Conservation (phyloP, 2,113 vertebrate species). For the Macquaria ambigua region DNA sequence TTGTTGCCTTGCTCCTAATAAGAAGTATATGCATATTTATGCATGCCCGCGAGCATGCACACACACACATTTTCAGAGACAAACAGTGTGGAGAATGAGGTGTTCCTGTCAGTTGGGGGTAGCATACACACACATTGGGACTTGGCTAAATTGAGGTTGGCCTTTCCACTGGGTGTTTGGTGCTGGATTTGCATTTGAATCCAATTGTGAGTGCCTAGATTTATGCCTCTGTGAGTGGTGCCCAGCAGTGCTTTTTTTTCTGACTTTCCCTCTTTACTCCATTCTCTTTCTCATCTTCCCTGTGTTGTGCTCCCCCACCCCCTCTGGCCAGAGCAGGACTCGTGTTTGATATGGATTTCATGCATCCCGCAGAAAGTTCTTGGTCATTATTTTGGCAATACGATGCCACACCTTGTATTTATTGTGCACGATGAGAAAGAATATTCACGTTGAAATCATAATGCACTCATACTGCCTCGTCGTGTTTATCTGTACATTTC, state of each 20-base stretch:
- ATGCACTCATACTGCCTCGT: not conserved
- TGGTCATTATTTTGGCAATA: conserved; percentile 35
- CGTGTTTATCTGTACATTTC: not conserved
- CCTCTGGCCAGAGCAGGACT: conserved; percentile 3
- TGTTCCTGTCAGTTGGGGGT: conserved; percentile 71
- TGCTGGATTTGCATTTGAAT: conserved; percentile 86
- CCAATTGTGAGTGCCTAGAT: conserved; percentile 79
- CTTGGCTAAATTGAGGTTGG: conserved; percentile 78
- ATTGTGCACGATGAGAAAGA: not conserved
- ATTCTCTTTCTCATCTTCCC: conserved; percentile 53
- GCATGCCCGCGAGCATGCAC: not conserved
- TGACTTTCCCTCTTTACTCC: conserved; percentile 42
- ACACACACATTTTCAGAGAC: conserved; percentile 40
- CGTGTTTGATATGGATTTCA: conserved; percentile 48
- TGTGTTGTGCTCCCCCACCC: conserved; percentile 16
- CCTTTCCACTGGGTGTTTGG: conserved; percentile 72
- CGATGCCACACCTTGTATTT: conserved; percentile 2
- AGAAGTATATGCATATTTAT: conserved; percentile 47
- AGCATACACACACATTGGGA: conserved; percentile 66
- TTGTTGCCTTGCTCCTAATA: conserved; percentile 8
- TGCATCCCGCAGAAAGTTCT: conserved; percentile 26
- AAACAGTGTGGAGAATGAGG: conserved; percentile 64
- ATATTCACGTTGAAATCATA: not conserved
- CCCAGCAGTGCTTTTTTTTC: conserved; percentile 73
- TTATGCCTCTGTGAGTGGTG: conserved; percentile 79